Base-by-base conservation (phyloP, 1,140 invertebrate genomes). In the Philaenus spumarius region DNA sequence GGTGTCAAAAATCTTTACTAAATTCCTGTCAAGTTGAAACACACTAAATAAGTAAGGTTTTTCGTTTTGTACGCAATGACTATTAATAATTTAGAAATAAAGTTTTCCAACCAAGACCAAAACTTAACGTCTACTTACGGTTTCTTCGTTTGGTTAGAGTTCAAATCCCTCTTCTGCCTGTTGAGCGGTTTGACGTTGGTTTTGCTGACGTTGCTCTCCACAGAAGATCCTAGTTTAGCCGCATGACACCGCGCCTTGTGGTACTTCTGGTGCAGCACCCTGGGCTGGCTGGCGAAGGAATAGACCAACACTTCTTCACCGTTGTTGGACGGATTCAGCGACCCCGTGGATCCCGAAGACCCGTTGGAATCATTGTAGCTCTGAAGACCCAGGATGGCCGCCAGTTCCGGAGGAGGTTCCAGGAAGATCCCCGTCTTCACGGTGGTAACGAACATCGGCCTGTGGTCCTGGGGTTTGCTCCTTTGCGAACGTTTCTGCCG, bases 351-450 rank as follows among this genome's bases (percentile, higher is more conserved):
- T 5, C 67, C 50, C 11, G 64, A 59, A 15, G 64, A 66, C 1
- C 35, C 39, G 39, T 59, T 58, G 48, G 20, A 63, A 15, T 68
- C 68, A 39, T 74, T 75, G 59, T 75, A 68, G 43, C 70, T 69
- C 24, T 77, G 71, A 35, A 85, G 74, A 0, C 83, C 83, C 2
- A 85, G 73, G 1, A 85, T 74, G 15, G 74, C 71, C 0, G 86
- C 84, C 35, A 87, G 73, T 65, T 87, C 83, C 19, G 84, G 82
- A 0, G 87, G 85, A 1, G 88, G 87, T 66, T 85, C 82, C 46
- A 91, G 70, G 66, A 89, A 91, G 62, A 85, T 80, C 1, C 88
- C 87, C 20, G 78, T 82, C 58, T 83, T 86, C 5, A 91, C 87
- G 0, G 86, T 89, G 0, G 87, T 89, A 35, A 89, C 80, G 65